Evolutionary conservation across 1,140 invertebrate species (phyloP).

Genomic region (Palaemon carinicauda): DNA sequence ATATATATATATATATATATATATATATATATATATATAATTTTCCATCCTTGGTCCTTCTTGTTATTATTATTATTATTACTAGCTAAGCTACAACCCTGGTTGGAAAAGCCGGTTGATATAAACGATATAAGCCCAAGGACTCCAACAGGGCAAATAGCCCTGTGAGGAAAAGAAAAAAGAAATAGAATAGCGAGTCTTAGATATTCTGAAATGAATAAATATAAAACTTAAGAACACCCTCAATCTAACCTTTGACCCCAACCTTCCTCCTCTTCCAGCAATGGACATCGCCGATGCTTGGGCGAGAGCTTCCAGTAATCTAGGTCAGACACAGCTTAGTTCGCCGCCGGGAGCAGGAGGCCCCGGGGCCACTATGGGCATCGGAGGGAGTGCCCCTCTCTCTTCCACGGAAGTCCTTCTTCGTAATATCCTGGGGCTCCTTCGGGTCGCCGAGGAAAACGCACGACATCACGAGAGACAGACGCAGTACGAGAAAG

Average conservation of each 20-base stretch:
- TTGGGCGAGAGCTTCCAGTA: conserved; percentile 61
- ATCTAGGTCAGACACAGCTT: conserved; percentile 58
- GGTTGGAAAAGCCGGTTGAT: too few relatives aligned
- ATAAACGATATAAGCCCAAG: too few relatives aligned
- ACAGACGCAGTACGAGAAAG: conserved; percentile 96
- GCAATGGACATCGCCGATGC: conserved; percentile 62
- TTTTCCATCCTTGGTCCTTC: too few relatives aligned
- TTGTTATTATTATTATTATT: too few relatives aligned
- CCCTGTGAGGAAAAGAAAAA: too few relatives aligned
- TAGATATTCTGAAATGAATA: too few relatives aligned
- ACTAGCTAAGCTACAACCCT: too few relatives aligned
- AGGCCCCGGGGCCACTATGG: conserved; percentile 64
- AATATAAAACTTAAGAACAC: too few relatives aligned
- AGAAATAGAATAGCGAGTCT: too few relatives aligned
- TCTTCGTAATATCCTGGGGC: conserved; percentile 91
- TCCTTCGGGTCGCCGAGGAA: conserved; percentile 93
- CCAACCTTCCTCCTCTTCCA: conserved; percentile 26
- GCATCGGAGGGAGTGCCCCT: conserved; percentile 61
- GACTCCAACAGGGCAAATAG: too few relatives aligned
- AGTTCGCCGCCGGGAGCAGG: conserved; percentile 55
- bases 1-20: too few relatives aligned
- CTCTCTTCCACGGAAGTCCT: conserved; percentile 89
- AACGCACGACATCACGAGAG: conserved; percentile 94
- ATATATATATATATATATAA: background rate
- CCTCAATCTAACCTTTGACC: too few relatives aligned